Evolutionary conservation across 2,113 vertebrate genomes (phyloP), one percentile per base, ranked within the genome.

Genomic region (Gobio gobio): DNA sequence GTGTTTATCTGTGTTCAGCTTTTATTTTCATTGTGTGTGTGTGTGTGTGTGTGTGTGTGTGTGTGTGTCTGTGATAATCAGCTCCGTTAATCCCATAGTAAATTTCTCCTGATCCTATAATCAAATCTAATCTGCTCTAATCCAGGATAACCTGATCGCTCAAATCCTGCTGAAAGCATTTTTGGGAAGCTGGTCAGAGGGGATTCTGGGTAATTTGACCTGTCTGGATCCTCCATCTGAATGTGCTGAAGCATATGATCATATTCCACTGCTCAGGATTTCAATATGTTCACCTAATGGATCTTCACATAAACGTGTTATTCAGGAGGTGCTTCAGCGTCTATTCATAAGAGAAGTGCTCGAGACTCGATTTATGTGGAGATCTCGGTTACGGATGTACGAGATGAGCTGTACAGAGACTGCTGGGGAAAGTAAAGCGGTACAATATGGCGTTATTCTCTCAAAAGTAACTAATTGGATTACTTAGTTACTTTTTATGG

Each of bases 161-260:
- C 36, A 68, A 84, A 84, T 79, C 76, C 36, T 51, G 56, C 47
- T 73, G 24, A 87, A 83, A 74, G 66, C 33, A 61, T 78, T 84
- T 84, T 51, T 68, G 56, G 58, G 82, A 59, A 64, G 58, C 16
- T 59, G 24, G 49, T 72, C n/a, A 29, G 77, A 70, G 29, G 43
- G 59, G 86, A 87, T 43, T 36, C 56, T 80, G 68, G 66, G 43
- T 84, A 75, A 87, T 84, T 64, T 45, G 63, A 87, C 68, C 58
- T 0, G 77, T 79, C 58, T 79, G 58, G 40, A 79, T 63, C 56
- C 26, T 63, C 86, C 47, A 18, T 64, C 73, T 63, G 43, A 63
- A 87, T 29, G 86, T 72, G 49, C 72, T 72, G 24, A 43, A 70
- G 51, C 73, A 58, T 83, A 72, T 47, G 77, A 63, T 79, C 77